phyloP scores from a whole-genome alignment of 2,888 invertebrate genomes.

The Nymphalis urticae region DNA sequence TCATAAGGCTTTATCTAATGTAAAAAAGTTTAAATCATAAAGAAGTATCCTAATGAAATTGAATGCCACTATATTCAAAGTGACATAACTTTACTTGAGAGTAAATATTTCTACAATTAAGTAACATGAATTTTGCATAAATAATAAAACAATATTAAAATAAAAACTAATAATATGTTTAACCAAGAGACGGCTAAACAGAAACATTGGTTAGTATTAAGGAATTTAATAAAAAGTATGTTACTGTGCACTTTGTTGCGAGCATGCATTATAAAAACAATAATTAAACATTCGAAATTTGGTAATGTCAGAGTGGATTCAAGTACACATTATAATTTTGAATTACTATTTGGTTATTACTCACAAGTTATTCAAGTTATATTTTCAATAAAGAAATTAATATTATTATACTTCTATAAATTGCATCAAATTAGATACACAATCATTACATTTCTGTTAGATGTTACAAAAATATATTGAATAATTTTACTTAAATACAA shows the following conservation, averaged over 20 bases:
- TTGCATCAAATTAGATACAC: not conserved
- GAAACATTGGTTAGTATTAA: constrained; percentile 13
- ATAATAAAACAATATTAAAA: constrained; percentile 43
- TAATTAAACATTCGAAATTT: not conserved
- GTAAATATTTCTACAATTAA: constrained; percentile 54
- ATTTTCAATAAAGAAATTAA: not conserved
- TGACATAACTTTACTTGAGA: constrained; percentile 24
- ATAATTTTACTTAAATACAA: constrained; percentile 17
- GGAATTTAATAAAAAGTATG: not conserved
- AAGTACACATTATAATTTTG: constrained; percentile 1
- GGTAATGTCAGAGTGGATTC: not conserved
- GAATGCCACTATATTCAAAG: constrained; percentile 13
- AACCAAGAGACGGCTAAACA: constrained; percentile 19
- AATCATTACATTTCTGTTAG: constrained; percentile 5
- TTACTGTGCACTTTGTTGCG: not conserved
- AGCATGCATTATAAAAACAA: not conserved
- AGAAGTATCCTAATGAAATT: constrained; percentile 33
- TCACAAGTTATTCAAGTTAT: too few species aligned
- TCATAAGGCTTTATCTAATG: constrained; percentile 59
- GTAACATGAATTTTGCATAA: constrained; percentile 55
- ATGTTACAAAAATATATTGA: constrained; percentile 25
- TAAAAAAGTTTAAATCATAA: constrained; percentile 46
- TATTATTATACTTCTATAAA: not conserved
- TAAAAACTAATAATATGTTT: constrained; percentile 32
- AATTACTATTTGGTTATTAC: not conserved